A percentile compares a stretch with the other conserved stretches of the same genome.
These are phyloP conservation scores for Murina feae DNA, from an alignment of 2,113 vertebrate genomes.

Conservation along the genomic window DNA sequence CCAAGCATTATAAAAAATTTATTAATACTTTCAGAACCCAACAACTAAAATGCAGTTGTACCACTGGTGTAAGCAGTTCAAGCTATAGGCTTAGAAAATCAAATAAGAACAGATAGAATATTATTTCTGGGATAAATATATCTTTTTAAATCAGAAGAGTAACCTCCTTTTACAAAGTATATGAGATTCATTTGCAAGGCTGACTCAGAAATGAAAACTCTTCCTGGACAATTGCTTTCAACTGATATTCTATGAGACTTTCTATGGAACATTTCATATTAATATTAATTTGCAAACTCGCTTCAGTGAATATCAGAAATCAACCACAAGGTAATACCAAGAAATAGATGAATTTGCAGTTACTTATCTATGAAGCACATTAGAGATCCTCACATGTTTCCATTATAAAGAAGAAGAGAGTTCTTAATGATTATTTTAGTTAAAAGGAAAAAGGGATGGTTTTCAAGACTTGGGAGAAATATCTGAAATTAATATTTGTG, in stretches of 20 bases:
- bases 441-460: not conserved
- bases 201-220: constrained; percentile 25
- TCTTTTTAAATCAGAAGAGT: constrained; percentile 45
- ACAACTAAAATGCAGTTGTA: constrained; percentile 31
- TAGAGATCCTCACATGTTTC: not conserved
- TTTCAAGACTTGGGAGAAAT: constrained; percentile 37
- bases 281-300: constrained; percentile 59
- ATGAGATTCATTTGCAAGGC: constrained; percentile 49
- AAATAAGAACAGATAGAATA: constrained; percentile 37
- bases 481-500: constrained; percentile 37
- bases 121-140: constrained; percentile 12
- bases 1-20: constrained; percentile 51
- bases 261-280: constrained; percentile 54
- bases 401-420: constrained; percentile 8
- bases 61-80: not conserved
- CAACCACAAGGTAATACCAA: constrained; percentile 37
- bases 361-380: not conserved
- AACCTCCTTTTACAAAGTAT: constrained; percentile 38
- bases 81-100: not conserved
- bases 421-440: constrained; percentile 33
- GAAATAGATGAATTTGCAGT: constrained; percentile 56
- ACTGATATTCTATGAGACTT: constrained; percentile 45
- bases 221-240: constrained; percentile 56
- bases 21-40: constrained; percentile 50
- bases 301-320: constrained; percentile 60